Conservation (phyloP, 2,113 vertebrate genomes). For the Dolichotis patagonum region DNA sequence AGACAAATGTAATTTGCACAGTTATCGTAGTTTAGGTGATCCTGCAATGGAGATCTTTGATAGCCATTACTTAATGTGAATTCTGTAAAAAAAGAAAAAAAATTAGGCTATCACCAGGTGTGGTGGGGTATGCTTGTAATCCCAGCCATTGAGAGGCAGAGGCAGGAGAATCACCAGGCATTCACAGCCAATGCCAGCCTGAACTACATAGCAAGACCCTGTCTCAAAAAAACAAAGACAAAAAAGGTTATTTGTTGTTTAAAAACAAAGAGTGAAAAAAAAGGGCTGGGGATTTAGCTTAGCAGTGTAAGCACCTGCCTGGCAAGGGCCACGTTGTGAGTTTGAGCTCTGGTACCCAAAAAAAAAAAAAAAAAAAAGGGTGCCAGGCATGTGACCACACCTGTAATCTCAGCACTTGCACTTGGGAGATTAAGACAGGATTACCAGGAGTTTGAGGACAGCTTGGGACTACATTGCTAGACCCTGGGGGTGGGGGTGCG, state of each 20-base stretch:
- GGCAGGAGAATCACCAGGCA: background rate
- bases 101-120: background rate
- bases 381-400: background rate
- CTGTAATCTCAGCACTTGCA: background rate
- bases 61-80: slow-evolving; percentile 23
- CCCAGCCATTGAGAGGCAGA: background rate
- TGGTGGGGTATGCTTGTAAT: background rate
- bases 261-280: background rate
- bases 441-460: background rate
- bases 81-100: background rate
- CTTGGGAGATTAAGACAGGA: background rate
- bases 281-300: too few species aligned
- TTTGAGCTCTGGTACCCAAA: too few species aligned
- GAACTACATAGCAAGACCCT: background rate
- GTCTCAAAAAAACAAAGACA: background rate
- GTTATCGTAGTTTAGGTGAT: background rate
- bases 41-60: background rate
- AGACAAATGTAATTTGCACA: background rate
- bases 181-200: background rate
- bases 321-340: too few species aligned
- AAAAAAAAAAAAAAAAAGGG: too few species aligned
- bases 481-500: background rate
- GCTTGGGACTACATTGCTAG: background rate
- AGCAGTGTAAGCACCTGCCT: too few species aligned
- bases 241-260: background rate